Evolutionary conservation across 2,113 vertebrate genomes (phyloP).

Genomic region (Delphinus delphis): DNA sequence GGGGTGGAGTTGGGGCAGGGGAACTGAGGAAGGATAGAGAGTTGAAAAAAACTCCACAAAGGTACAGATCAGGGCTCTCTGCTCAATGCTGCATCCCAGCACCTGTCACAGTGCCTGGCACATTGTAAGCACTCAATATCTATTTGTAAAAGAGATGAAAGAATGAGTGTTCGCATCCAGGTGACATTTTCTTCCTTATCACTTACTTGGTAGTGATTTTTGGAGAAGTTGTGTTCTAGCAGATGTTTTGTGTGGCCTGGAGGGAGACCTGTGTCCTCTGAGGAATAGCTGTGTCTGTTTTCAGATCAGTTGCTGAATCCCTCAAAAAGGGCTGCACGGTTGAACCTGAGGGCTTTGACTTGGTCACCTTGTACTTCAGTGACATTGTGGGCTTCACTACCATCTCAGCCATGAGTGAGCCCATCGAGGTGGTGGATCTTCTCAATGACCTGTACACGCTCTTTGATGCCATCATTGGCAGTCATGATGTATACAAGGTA

Average conservation of each 20-base stretch:
- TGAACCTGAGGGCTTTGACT: constrained; percentile 94
- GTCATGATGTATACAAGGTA: constrained; percentile 96
- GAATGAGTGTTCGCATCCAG: not conserved
- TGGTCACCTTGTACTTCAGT: constrained; percentile 97
- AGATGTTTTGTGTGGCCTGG: constrained; percentile 9
- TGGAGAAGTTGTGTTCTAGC: constrained; percentile 8
- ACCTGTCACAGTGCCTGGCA: not conserved
- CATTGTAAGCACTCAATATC: not conserved
- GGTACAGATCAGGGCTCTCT: not conserved
- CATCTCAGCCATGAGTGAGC: constrained; percentile 95
- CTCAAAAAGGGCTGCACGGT: constrained; percentile 92
- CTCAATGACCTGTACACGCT: constrained; percentile 94
- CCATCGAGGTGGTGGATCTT: constrained; percentile 94
- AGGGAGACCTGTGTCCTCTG: not conserved
- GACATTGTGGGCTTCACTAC: constrained; percentile 82
- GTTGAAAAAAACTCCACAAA: constrained; percentile 8
- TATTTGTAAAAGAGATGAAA: constrained; percentile 43
- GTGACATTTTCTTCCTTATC: constrained; percentile 24
- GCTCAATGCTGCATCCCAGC: not conserved
- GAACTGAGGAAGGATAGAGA: not conserved
- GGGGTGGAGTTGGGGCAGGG: not conserved
- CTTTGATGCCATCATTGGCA: constrained; percentile 93
- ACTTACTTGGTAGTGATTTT: constrained; percentile 40
- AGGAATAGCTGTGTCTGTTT: constrained; percentile 54
- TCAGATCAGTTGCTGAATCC: constrained; percentile 94